Evolutionary conservation across 2,888 invertebrate genomes (phyloP).

Genomic region (Oligia latruncula): DNA sequence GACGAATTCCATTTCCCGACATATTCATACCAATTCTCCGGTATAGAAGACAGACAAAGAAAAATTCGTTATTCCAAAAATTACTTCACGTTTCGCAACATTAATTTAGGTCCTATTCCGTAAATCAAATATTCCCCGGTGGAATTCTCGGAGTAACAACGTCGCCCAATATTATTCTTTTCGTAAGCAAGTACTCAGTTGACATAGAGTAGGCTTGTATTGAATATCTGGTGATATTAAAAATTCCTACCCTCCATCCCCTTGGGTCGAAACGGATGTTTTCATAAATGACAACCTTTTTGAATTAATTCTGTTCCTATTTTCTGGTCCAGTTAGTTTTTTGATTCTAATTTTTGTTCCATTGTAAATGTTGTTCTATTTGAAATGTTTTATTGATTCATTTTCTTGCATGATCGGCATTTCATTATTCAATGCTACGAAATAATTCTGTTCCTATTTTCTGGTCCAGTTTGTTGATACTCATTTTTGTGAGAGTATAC

Average conservation of each 20-base stretch:
- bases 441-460: constrained; percentile 61
- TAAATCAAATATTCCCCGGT: constrained; percentile 67
- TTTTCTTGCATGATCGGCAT: constrained; percentile 16
- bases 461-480: constrained; percentile 53
- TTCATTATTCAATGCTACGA: constrained; percentile 30
- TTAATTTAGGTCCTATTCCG: constrained; percentile 64
- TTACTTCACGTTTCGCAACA: constrained; percentile 62
- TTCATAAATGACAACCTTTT: constrained; percentile 64
- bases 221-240: constrained; percentile 80
- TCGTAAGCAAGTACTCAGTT: constrained; percentile 67
- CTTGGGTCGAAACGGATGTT: constrained; percentile 60
- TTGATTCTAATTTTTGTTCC: constrained; percentile 47
- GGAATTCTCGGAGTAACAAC: constrained; percentile 57
- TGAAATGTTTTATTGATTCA: constrained; percentile 24
- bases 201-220: constrained; percentile 75
- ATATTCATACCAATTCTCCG: constrained; percentile 57
- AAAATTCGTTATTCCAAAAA: constrained; percentile 60
- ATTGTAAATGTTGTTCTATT: constrained; percentile 38
- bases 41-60: constrained; percentile 56
- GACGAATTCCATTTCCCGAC: constrained; percentile 54
- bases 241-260: constrained; percentile 76
- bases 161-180: constrained; percentile 64
- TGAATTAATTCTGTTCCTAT: constrained; percentile 60
- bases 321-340: constrained; percentile 55
- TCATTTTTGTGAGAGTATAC: constrained; percentile 47